A percentile compares a stretch with the other conserved stretches of the same genome.
phyloP scores from a whole-genome alignment of 2,888 invertebrate species.

The Heliconius hortense region DNA sequence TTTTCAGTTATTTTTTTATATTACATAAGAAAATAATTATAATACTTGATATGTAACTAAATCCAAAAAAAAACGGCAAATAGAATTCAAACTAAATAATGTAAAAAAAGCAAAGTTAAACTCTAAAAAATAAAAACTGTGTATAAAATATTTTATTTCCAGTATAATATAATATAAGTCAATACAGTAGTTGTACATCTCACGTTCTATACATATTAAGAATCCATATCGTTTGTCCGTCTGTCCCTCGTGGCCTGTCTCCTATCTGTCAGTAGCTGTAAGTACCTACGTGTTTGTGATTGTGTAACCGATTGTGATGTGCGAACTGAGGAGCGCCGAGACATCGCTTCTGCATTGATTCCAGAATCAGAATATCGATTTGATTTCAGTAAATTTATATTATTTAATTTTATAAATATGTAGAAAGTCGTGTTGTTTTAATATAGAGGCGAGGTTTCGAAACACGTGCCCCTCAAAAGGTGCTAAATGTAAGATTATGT shows the following conservation, averaged over 20 bases:
- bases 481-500: conserved; percentile 56
- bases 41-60: background rate
- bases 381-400: background rate
- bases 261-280: conserved; percentile 3
- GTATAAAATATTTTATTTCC: conserved; percentile 14
- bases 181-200: conserved; percentile 3
- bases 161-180: background rate
- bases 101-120: background rate
- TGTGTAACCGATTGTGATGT: conserved; percentile 42
- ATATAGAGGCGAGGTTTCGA: background rate
- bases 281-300: conserved; percentile 31
- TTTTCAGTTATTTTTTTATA: background rate
- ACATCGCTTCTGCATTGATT: background rate
- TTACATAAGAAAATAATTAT: background rate
- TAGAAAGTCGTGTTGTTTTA: background rate
- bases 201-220: conserved; percentile 61
- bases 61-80: background rate
- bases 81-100: background rate
- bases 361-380: background rate
- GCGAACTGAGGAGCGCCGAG: conserved; percentile 32
- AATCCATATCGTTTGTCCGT: conserved; percentile 59
- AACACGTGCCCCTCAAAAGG: conserved; percentile 47
- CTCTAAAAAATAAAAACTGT: background rate
- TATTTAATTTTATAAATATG: background rate
- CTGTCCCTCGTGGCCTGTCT: background rate